Percentiles rank a stretch among this genome's conserved stretches.
phyloP scores from a whole-genome alignment of 2,888 invertebrate species.

The Tetanocera ferruginea region DNA sequence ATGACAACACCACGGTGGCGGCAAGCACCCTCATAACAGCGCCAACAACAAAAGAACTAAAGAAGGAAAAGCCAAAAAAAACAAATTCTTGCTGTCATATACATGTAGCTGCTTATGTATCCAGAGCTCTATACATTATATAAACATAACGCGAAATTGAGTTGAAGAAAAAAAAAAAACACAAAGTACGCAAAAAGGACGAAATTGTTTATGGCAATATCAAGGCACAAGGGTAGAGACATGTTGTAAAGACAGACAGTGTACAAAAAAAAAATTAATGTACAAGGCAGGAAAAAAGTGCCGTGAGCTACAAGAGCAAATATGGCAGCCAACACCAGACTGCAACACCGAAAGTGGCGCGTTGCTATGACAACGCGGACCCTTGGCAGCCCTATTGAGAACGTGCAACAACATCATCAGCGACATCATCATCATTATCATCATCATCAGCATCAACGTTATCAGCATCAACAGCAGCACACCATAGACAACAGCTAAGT shows the following conservation, averaged over 20 bases:
- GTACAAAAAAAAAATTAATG: background rate
- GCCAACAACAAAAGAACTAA: background rate
- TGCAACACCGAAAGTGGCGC: conserved; percentile 62
- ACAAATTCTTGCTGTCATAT: background rate
- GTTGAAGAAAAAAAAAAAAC: conserved; percentile 23
- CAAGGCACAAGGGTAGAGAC: background rate
- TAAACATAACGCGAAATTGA: background rate
- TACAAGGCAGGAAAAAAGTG: conserved; percentile 28
- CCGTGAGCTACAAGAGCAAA: conserved; percentile 65
- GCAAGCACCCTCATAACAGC: background rate
- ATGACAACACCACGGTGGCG: background rate
- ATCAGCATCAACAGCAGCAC: background rate
- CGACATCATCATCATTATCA: conserved; percentile 15
- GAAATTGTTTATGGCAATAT: conserved; percentile 18
- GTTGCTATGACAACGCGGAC: conserved; percentile 61
- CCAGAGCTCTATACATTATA: background rate
- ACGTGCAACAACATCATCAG: background rate
- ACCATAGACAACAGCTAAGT: background rate
- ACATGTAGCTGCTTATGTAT: background rate
- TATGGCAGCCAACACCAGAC: conserved; percentile 70
- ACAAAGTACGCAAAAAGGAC: conserved; percentile 3
- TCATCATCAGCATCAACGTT: background rate
- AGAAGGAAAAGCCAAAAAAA: background rate
- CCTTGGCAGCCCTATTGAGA: conserved; percentile 44
- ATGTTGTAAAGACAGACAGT: background rate